These are phyloP conservation scores for Goniozus legneri DNA, from an alignment of 1,140 invertebrate species.

Conservation along the genomic window DNA sequence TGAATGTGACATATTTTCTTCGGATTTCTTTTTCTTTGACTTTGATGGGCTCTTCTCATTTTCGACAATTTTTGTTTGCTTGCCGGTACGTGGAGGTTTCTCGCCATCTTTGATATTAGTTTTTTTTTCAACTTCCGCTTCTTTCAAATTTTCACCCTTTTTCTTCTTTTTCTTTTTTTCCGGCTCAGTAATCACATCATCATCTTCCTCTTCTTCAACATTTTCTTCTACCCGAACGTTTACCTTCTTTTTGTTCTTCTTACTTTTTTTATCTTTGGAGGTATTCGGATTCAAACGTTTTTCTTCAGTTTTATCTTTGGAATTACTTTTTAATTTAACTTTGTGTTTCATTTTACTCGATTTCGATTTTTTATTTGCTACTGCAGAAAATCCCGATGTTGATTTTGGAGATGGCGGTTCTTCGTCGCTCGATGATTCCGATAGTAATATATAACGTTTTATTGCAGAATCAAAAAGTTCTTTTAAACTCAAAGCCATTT, in stretches of 20 bases:
- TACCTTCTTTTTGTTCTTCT: constrained; percentile 38
- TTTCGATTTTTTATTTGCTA: constrained; percentile 44
- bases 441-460: constrained; percentile 76
- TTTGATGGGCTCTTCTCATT: no score
- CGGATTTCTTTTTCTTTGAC: constrained; percentile 22
- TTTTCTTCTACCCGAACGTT: constrained; percentile 50
- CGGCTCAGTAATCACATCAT: constrained; percentile 18
- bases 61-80: no score
- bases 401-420: constrained; percentile 31
- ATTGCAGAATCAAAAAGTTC: constrained; percentile 75
- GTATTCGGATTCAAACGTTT: constrained; percentile 25
- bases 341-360: constrained; percentile 38
- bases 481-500: constrained; percentile 80
- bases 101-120: constrained; percentile 17
- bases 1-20: constrained; percentile 19
- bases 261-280: constrained; percentile 34
- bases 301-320: constrained; percentile 46
- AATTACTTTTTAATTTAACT: constrained; percentile 39
- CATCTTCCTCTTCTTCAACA: constrained; percentile 18
- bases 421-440: constrained; percentile 71
- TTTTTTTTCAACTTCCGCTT: constrained; percentile 17
- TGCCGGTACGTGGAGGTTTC: no score
- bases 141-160: constrained; percentile 3
- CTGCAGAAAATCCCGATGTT: no score
- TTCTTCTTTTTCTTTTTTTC: constrained; percentile 11